These are phyloP conservation scores for Pogonomyrmex barbatus DNA, from an alignment of 1,140 invertebrate genomes.

Conservation along the genomic window DNA sequence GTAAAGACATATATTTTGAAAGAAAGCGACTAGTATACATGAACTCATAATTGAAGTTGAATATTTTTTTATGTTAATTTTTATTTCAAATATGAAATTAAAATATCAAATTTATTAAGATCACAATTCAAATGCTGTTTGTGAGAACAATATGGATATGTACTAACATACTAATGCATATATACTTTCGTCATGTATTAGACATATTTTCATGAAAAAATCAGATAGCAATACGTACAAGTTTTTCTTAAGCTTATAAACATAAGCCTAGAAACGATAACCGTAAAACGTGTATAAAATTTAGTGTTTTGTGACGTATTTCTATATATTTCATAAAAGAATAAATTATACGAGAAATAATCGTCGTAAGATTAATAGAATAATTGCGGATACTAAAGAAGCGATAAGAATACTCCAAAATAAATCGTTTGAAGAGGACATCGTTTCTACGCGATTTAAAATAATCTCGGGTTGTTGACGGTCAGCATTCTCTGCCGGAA, in stretches of 20 bases:
- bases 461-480: conserved; percentile 76
- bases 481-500: conserved; percentile 69
- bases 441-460: conserved; percentile 77
- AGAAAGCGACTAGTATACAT: conserved; percentile 39
- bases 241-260: no score
- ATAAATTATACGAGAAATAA: conserved; percentile 82
- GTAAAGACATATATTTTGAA: conserved; percentile 10
- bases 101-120: conserved; percentile 10
- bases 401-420: conserved; percentile 83
- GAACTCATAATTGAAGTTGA: neutral
- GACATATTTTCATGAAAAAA: conserved; percentile 51
- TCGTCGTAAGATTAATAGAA: conserved; percentile 82
- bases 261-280: conserved; percentile 71
- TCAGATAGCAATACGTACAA: neutral
- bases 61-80: conserved; percentile 2
- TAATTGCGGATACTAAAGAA: conserved; percentile 81
- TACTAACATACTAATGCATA: conserved; percentile 60
- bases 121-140: conserved; percentile 5
- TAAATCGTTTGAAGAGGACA: conserved; percentile 82
- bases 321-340: conserved; percentile 55
- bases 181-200: conserved; percentile 60
- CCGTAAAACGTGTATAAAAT: conserved; percentile 77
- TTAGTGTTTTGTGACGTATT: conserved; percentile 72
- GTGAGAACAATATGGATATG: conserved; percentile 54
- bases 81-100: neutral